Evolutionary conservation across 2,797 vertebrate genomes (phyloP).

Genomic region (Limosa lapponica): DNA sequence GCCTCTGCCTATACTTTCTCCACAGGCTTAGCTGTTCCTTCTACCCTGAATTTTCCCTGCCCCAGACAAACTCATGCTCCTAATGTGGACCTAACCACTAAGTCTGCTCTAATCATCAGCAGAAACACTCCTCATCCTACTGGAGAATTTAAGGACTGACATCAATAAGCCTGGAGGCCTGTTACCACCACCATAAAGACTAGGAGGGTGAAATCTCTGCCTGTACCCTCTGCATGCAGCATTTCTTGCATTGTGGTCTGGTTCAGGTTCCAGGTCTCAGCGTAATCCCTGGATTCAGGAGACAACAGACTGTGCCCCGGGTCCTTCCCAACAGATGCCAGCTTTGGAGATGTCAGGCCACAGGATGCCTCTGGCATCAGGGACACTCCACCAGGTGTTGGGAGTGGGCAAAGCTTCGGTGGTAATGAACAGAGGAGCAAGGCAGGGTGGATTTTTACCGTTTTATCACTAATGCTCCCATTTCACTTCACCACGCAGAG

Average conservation of each 20-base stretch:
- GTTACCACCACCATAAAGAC: not conserved
- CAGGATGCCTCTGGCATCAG: not conserved
- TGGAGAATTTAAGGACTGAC: not conserved
- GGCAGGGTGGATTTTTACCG: not conserved
- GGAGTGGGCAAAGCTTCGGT: not conserved
- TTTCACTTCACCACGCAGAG: accelerated
- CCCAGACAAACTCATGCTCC: not conserved
- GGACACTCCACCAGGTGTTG: not conserved
- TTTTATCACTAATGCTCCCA: not conserved
- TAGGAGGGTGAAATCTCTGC: not conserved
- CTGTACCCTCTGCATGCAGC: not conserved
- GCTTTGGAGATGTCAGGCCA: not conserved
- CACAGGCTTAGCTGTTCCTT: not conserved
- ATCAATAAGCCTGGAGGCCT: not conserved
- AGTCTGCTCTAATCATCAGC: not conserved
- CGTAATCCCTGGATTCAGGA: not conserved
- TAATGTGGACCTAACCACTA: not conserved
- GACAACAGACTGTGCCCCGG: not conserved
- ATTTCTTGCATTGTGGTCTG: not conserved
- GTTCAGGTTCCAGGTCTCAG: not conserved
- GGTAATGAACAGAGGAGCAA: not conserved
- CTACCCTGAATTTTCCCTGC: not conserved
- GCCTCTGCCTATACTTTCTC: not conserved
- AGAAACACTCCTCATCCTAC: not conserved
- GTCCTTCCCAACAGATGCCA: not conserved